Percentiles rank a stretch among this genome's conserved stretches.
phyloP scores from a whole-genome alignment of 2,888 invertebrate species.

The Saturnia pavonia region DNA sequence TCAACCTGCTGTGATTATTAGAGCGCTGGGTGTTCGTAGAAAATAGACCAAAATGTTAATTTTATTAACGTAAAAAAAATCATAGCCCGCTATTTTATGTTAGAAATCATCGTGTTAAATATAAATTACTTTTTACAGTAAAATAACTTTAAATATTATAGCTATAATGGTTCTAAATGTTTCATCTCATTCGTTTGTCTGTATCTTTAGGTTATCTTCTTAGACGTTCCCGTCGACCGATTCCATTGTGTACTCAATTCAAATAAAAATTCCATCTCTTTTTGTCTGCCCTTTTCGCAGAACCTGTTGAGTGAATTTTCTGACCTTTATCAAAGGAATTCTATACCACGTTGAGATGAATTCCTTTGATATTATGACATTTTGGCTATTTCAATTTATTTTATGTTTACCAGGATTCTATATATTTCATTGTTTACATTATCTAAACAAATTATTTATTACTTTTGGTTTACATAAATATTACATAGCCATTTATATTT shows the following conservation, averaged over 20 bases:
- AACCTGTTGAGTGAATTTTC: slow-evolving; percentile 12
- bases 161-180: not conserved
- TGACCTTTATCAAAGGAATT: slow-evolving; percentile 10
- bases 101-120: not conserved
- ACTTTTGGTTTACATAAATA: no score
- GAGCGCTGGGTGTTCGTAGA: no score
- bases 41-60: no score
- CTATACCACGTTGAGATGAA: not conserved
- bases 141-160: not conserved
- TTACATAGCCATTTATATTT: not conserved
- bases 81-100: no score
- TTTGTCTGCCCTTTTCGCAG: slow-evolving; percentile 3
- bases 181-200: not conserved
- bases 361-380: not conserved
- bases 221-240: not conserved
- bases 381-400: not conserved
- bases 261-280: slow-evolving; percentile 3
- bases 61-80: no score
- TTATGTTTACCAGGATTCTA: not conserved
- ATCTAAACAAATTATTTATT: no score
- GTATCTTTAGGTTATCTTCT: not conserved
- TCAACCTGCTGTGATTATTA: no score
- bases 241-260: not conserved
- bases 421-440: not conserved
- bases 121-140: not conserved